phyloP scores from a whole-genome alignment of 2,888 invertebrate genomes.

The Hirtodrosophila cameraria region DNA sequence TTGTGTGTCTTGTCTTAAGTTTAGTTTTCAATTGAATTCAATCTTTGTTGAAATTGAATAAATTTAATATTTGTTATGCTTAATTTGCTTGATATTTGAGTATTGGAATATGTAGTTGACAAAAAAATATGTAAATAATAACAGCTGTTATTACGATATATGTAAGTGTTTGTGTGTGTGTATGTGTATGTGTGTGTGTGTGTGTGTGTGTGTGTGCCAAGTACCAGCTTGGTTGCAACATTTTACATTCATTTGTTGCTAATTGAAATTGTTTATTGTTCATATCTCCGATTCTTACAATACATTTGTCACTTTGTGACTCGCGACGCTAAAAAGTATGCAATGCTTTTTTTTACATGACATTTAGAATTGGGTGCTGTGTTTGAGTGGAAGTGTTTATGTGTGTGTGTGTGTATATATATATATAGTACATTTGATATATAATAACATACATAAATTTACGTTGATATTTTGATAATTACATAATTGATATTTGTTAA shows the following conservation, averaged over 20 bases:
- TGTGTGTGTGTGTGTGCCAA: conserved; percentile 46
- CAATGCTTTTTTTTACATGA: conserved; percentile 30
- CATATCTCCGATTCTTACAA: background rate
- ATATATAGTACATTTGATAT: conserved; percentile 42
- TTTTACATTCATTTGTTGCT: conserved; percentile 5
- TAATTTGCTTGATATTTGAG: conserved; percentile 4
- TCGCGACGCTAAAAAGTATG: conserved; percentile 42
- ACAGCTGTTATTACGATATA: background rate
- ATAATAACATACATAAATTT: conserved; percentile 70
- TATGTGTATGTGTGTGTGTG: conserved; percentile 6
- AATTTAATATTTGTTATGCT: background rate
- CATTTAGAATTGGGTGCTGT: conserved; percentile 8
- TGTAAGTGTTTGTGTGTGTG: conserved; percentile 1
- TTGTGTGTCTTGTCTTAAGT: conserved; percentile 3
- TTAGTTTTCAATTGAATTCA: background rate
- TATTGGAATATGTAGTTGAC: background rate
- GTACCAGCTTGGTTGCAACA: conserved; percentile 57
- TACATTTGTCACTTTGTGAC: conserved; percentile 10
- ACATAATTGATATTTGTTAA: conserved; percentile 5
- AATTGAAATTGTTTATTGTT: conserved; percentile 17
- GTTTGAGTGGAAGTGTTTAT: background rate
- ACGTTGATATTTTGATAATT: conserved; percentile 49
- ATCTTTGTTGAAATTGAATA: background rate
- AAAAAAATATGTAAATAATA: conserved; percentile 2
- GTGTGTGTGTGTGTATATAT: background rate